These are phyloP conservation scores for Nothobranchius kuhntae DNA, from an alignment of 2,113 vertebrate genomes.

Conservation along the genomic window DNA sequence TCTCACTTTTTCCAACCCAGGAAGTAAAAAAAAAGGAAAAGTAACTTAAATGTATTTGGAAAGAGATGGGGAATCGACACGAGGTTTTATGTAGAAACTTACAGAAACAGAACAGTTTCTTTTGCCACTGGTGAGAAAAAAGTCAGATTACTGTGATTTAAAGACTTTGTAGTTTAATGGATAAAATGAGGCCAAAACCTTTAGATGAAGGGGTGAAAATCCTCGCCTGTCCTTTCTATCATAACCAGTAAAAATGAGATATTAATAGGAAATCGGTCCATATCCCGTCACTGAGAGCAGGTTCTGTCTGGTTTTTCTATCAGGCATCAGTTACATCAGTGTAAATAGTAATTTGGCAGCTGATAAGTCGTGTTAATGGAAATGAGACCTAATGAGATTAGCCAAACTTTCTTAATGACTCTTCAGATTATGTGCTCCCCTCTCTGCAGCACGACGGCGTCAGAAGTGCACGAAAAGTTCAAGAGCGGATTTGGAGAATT, in stretches of 20 bases:
- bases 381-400: constrained; percentile 55
- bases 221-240: neutral
- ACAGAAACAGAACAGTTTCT: neutral
- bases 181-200: no score
- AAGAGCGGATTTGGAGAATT: constrained; percentile 30
- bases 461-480: neutral
- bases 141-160: neutral
- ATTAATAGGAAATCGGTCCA: neutral
- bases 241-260: neutral
- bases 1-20: constrained; percentile 47
- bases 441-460: constrained; percentile 36
- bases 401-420: constrained; percentile 56
- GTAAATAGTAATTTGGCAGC: constrained; percentile 40
- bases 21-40: constrained; percentile 28
- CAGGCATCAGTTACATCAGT: constrained; percentile 38
- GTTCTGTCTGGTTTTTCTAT: constrained; percentile 24
- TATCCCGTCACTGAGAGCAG: neutral
- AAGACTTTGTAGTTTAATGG: no score
- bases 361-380: constrained; percentile 31
- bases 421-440: constrained; percentile 38
- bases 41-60: constrained; percentile 32
- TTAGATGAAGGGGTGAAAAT: no score
- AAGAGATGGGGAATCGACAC: neutral
- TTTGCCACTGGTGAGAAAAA: no score
- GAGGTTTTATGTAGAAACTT: neutral